Evolutionary conservation across 2,888 invertebrate species (phyloP), one percentile per base, ranked within the genome.

Genomic region (Erynnis tages): DNA sequence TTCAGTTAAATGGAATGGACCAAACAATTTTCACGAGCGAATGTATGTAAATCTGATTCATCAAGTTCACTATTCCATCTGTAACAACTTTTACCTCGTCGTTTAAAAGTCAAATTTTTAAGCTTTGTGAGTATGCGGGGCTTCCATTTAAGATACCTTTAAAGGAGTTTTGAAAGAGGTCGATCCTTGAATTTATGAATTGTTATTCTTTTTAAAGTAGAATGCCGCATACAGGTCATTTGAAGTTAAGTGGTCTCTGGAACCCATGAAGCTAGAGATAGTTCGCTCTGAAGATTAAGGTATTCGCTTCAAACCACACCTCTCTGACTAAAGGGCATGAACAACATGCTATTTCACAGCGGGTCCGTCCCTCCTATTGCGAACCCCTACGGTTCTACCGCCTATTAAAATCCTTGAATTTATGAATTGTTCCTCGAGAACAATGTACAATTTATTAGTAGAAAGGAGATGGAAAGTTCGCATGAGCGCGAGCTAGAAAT

Each of bases 381-480:
- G n/a, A n/a, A n/a, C n/a, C n/a, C n/a, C n/a, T n/a, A n/a, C n/a
- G n/a, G n/a, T n/a, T n/a, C n/a, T n/a, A n/a, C n/a, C n/a, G n/a
- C n/a, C n/a, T n/a, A n/a, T n/a, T n/a, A n/a, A n/a, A 21, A 21
- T 21, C 21, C 21, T 6, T 21, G 21, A 3, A 21, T 21, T 21
- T 21, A 21, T 21, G 6, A 21, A 38, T 45, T 34, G 55, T 34
- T 48, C 44, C n/a, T n/a, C 5, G 48, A 52, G 48, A 14, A 34
- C 29, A 44, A 53, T 55, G 41, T 25, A 41, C 23, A n/a, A 40
- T 35, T 60, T 59, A 56, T 44, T 57, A 54, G 48, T 63, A 61
- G 61, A 61, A 59, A 62, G 60, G 57, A 55, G 59, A 48, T 63
- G 65, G 63, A 63, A 63, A 63, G 63, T 65, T 43, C 27, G 50